A percentile compares a stretch with the other conserved stretches of the same genome.
These are phyloP conservation scores for Myripristis jacobus DNA, from an alignment of 2,797 vertebrate genomes.

Conservation along the genomic window DNA sequence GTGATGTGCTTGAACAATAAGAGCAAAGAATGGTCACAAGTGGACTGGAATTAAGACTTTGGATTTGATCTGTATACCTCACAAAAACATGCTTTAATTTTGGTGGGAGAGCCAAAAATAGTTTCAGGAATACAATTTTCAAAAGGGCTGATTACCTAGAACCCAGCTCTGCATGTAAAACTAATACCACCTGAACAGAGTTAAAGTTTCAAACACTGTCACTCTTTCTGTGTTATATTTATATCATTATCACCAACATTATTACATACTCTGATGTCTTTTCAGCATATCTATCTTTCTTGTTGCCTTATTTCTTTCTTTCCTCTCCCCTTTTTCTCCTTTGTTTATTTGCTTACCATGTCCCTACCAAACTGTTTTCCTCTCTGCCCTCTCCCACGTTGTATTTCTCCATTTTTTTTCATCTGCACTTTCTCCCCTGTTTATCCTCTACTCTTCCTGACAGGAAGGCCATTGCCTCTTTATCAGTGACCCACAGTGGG, in stretches of 20 bases:
- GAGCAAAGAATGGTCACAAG: too few relatives aligned
- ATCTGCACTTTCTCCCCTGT: constrained; percentile 47
- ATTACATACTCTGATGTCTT: constrained; percentile 3
- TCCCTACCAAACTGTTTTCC: constrained; percentile 27
- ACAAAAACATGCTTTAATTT: too few relatives aligned
- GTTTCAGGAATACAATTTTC: too few relatives aligned
- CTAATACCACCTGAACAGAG: background rate
- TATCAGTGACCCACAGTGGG: constrained; percentile 68
- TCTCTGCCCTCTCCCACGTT: constrained; percentile 43
- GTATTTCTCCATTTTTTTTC: constrained; percentile 53
- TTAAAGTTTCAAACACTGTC: background rate
- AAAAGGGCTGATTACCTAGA: too few relatives aligned
- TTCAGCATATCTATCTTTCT: constrained; percentile 10
- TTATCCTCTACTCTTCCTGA: constrained; percentile 53
- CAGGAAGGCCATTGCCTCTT: constrained; percentile 60
- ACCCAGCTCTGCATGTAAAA: too few relatives aligned
- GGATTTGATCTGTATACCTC: too few relatives aligned
- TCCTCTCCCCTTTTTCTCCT: background rate
- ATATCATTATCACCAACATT: constrained; percentile 28
- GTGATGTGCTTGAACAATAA: too few relatives aligned
- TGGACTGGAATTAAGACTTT: too few relatives aligned
- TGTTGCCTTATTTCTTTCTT: too few relatives aligned
- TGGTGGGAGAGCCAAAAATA: too few relatives aligned
- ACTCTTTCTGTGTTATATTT: background rate
- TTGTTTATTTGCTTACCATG: constrained; percentile 32